phyloP scores from a whole-genome alignment of 1,140 invertebrate species.

The Drosophila lowei region DNA sequence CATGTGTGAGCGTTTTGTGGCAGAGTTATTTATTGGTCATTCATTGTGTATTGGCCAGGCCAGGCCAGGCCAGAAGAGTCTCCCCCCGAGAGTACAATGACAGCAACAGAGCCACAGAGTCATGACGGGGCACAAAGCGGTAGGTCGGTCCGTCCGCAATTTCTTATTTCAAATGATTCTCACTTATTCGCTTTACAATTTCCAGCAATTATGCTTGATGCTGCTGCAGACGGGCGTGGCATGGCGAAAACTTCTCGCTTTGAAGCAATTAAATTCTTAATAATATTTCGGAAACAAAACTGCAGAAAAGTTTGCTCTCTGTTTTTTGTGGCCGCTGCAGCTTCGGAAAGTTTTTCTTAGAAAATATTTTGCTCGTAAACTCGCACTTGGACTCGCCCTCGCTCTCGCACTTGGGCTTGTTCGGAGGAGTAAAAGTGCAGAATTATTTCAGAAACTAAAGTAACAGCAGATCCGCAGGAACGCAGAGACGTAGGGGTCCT shows the following conservation, averaged over 20 bases:
- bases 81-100: too few species aligned
- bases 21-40: constrained; percentile 50
- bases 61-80: neutral
- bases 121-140: constrained; percentile 48
- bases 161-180: constrained; percentile 27
- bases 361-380: constrained; percentile 33
- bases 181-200: constrained; percentile 38
- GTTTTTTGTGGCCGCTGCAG: constrained; percentile 15
- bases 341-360: constrained; percentile 36
- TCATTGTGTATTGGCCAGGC: constrained; percentile 25
- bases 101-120: constrained; percentile 1
- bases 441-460: constrained; percentile 39
- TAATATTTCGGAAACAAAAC: constrained; percentile 43
- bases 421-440: constrained; percentile 31
- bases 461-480: too few species aligned
- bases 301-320: constrained; percentile 49
- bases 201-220: constrained; percentile 1
- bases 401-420: too few species aligned
- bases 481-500: too few species aligned
- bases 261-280: constrained; percentile 66
- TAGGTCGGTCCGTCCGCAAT: constrained; percentile 2
- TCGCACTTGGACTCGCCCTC: constrained; percentile 13
- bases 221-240: constrained; percentile 6
- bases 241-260: constrained; percentile 23
- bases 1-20: constrained; percentile 8